Evolutionary conservation across 2,888 invertebrate species (phyloP), one percentile per base, ranked within the genome.

Genomic region (Ferdinandea cuprea): DNA sequence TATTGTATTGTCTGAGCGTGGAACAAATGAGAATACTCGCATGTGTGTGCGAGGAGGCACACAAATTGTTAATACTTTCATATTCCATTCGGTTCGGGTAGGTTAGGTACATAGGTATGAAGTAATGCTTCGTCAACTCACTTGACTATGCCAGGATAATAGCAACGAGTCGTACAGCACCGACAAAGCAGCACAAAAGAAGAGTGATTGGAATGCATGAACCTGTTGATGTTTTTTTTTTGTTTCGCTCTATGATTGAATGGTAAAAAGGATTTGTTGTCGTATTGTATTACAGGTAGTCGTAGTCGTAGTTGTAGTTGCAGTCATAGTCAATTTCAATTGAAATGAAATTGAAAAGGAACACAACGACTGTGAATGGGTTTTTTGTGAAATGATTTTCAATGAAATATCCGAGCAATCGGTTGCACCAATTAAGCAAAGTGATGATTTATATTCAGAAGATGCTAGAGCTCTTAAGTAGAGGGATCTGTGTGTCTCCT

Each of bases 241-340:
- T 50, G 40, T 37, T n/a, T n/a, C n/a, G n/a, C n/a, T 21, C 17
- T 25, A 80, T 74, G 68, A 80, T 63, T 80, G 61, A 74, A 80
- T 74, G 50, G 30, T 56, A 35, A 54, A 46, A 44, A 56, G 71
- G 56, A 69, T 69, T 74, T 74, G 61, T 61, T 50, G 37, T 25
- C n/a, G 25, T 50, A 71, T 40, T 59, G 17, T 42, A 17, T 17
- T 15, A 6, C 21, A 19, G 58, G 28, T 52, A 71, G 42, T 61
- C n/a, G 65, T n/a, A n/a, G n/a, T n/a, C n/a, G n/a, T n/a, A n/a
- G n/a, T n/a, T n/a, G n/a, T n/a, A n/a, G n/a, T n/a, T n/a, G n/a
- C n/a, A n/a, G n/a, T n/a, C n/a, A n/a, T n/a, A n/a, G n/a, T n/a
- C n/a, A n/a, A n/a, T n/a, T n/a, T n/a, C n/a, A n/a, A n/a, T n/a